Evolutionary conservation across 2,797 vertebrate species (phyloP).

Genomic region (Clamator glandarius): DNA sequence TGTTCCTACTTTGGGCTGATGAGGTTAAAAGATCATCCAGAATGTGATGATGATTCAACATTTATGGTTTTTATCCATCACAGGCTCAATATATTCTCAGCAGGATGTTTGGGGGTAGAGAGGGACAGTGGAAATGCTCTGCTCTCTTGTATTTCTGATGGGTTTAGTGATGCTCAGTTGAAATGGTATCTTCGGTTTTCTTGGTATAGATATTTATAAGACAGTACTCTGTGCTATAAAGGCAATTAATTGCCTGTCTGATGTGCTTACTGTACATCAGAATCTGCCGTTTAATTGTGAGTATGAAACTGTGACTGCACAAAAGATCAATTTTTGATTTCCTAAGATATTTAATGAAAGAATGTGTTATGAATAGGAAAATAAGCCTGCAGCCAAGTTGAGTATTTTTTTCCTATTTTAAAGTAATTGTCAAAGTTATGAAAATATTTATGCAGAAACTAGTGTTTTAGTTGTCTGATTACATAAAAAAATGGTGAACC

Average conservation of each 20-base stretch:
- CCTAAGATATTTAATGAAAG: slow-evolving; percentile 15
- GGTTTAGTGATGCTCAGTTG: slow-evolving; percentile 22
- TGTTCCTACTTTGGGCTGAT: neutral
- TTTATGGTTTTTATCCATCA: neutral
- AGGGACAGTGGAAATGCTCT: slow-evolving; percentile 3
- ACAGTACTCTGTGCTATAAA: neutral
- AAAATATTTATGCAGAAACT: slow-evolving; percentile 47
- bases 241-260: slow-evolving; percentile 59
- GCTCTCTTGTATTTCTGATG: neutral
- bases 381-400: neutral
- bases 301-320: neutral
- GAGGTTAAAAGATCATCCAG: slow-evolving; percentile 34
- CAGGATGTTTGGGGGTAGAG: neutral
- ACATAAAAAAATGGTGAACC: neutral
- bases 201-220: neutral
- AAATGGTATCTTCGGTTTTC: neutral
- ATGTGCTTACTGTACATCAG: slow-evolving; percentile 36
- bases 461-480: slow-evolving; percentile 26
- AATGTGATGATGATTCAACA: slow-evolving; percentile 3
- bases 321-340: slow-evolving; percentile 61
- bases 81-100: slow-evolving; percentile 10
- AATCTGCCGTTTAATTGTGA: slow-evolving; percentile 60
- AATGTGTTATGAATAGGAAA: slow-evolving; percentile 19
- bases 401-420: slow-evolving; percentile 21
- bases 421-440: slow-evolving; percentile 30